Evolutionary conservation across 2,888 invertebrate species (phyloP), one percentile per base, ranked within the genome.

Genomic region (Eupithecia pulchellata): DNA sequence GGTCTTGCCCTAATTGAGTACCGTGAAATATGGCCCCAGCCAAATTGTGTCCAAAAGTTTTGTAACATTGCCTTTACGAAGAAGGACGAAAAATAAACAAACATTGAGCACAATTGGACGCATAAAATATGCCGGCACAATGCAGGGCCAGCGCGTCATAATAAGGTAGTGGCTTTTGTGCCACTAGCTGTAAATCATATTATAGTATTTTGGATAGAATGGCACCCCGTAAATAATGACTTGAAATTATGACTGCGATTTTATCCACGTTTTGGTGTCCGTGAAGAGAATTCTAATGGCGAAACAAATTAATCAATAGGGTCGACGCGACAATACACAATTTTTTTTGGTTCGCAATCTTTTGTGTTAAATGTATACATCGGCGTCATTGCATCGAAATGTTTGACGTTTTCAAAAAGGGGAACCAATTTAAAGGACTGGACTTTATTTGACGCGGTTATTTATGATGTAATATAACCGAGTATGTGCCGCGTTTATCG

Each of bases 11-110:
- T 89, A 89, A 91, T 92, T 90, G 89, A 84, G 83, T 78, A 88
- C 90, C 89, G 86, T 92, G 91, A 93, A 93, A 93, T 92, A 91
- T 90, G 89, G 84, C 80, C 82, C 80, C 77, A 85, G 84, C 85
- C 87, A 84, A 64, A 90, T 89, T 89, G 88, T 88, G 85, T 84
- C 81, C 84, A 83, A 87, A 84, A 87, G 83, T 83, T 86, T 84
- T 85, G 88, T 89, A 85, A 92, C 91, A 93, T 91, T 89, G 81
- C 90, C 89, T 93, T 93, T 93, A 91, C 89, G 86, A 85, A 86
- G 92, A 91, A 91, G 91, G 91, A 89, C 85, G 85, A 82, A 91
- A 93, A 93, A 93, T 93, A 93, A 93, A 94, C 93, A 94, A 93
- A 94, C 91, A 91, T 87, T 76, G 85, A 79, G 82, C 87, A 92